phyloP scores from a whole-genome alignment of 2,797 vertebrate genomes.

The Tiaroga cobitis region DNA sequence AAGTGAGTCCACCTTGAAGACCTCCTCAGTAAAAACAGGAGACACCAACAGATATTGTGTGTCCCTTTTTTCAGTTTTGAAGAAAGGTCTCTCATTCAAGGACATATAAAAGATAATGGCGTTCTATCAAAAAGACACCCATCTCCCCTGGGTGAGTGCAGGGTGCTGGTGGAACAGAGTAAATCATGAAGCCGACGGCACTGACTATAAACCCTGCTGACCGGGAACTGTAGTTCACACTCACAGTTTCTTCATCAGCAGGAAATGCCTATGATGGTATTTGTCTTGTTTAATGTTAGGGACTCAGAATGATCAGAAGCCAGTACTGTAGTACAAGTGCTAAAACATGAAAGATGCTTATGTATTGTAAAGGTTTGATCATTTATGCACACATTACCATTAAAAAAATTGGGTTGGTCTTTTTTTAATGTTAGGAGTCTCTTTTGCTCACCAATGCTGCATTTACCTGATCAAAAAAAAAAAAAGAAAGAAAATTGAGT shows the following conservation, averaged over 20 bases:
- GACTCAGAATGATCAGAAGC: background rate
- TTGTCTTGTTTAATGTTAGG: background rate
- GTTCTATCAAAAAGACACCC: slow-evolving; percentile 65
- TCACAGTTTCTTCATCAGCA: slow-evolving; percentile 73
- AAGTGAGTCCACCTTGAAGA: background rate
- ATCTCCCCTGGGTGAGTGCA: slow-evolving; percentile 68
- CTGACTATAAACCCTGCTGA: slow-evolving; percentile 77
- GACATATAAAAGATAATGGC: slow-evolving; percentile 68
- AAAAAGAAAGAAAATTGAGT: no score
- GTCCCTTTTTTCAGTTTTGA: slow-evolving; percentile 26
- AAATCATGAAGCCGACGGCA: slow-evolving; percentile 74
- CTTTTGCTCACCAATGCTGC: background rate
- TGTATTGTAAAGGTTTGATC: background rate
- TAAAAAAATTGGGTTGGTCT: background rate
- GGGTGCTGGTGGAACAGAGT: slow-evolving; percentile 70
- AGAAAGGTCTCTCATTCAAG: slow-evolving; percentile 61
- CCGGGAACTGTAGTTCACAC: slow-evolving; percentile 69
- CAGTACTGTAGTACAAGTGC: no score
- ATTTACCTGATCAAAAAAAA: no score
- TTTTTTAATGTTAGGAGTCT: background rate
- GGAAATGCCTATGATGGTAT: slow-evolving; percentile 55
- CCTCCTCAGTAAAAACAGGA: slow-evolving; percentile 9
- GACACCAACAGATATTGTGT: slow-evolving; percentile 32
- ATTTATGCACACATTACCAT: background rate
- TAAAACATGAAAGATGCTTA: background rate